Evolutionary conservation across 2,888 invertebrate species (phyloP), one percentile per base, ranked within the genome.

Genomic region (Lithophane ornitopus): DNA sequence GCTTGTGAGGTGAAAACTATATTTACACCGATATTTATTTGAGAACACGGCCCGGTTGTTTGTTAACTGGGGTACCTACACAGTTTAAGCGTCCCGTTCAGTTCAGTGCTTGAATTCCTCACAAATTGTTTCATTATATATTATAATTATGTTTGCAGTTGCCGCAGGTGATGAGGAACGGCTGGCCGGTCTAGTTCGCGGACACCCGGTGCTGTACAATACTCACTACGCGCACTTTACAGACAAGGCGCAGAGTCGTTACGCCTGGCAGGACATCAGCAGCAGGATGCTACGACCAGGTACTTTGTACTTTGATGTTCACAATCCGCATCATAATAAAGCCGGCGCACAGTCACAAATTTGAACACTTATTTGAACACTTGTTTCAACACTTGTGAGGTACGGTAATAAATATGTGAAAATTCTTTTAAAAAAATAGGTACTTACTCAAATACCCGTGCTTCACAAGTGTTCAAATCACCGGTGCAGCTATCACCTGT

Each of bases 191-290:
- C 49, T 74, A 22, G 49, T 74, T n/a, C 76, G 76, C n/a, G 41
- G 19, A 2, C 74, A 74, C n/a, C 74, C 76, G 12, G 59, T 76
- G 74, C 59, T 74, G 49, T 74, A 74, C 76, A 26, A 74, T n/a
- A 12, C 39, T 11, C 12, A 28, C 39, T n/a, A 41, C 76, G 9
- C 19, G n/a, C 46, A 49, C 59, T 41, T n/a, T 76, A 22, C 12
- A 9, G 41, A 74, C 76, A 39, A 49, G 39, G 49, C 14, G 49
- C 76, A 49, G 26, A 7, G n/a, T 41, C 41, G 7, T 22, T 39
- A n/a, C 41, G 74, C 74, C 49, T 74, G 74, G 74, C 34, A 41
- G 28, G 49, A 49, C 28, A 41, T 74, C 76, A 58, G 76, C 28
- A 28, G 12, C 4, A 14, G 9, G 9, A 76, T 74, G 74, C 49